A percentile compares a stretch with the other conserved stretches of the same genome.
Evolutionary conservation across 2,797 vertebrate species (phyloP).

Genomic region (Anguilla megastoma): DNA sequence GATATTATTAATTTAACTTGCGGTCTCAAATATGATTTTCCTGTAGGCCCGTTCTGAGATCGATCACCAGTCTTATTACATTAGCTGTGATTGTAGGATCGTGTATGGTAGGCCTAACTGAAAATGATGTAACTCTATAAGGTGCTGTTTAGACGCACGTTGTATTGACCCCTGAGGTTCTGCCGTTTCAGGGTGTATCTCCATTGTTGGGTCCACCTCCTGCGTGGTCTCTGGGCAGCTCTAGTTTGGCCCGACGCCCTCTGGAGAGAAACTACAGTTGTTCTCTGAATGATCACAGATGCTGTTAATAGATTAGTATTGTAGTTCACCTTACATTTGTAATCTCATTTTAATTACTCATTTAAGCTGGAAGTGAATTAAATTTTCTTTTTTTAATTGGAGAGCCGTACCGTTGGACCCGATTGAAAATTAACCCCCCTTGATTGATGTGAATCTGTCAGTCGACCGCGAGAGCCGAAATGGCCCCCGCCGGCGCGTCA

Average conservation of each 20-base stretch:
- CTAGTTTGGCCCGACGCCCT: not conserved
- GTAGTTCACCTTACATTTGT: not conserved
- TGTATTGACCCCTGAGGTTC: not conserved
- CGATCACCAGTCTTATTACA: slow-evolving; percentile 9
- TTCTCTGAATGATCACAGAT: not conserved
- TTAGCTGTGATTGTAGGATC: not conserved
- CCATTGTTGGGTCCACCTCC: not conserved
- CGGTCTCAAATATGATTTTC: not conserved
- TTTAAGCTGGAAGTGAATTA: not conserved
- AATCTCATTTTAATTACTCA: not conserved
- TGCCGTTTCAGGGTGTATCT: not conserved
- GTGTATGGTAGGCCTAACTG: not conserved
- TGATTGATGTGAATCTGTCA: not conserved
- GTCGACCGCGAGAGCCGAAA: not conserved
- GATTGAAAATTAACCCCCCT: not conserved
- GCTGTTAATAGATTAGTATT: not conserved
- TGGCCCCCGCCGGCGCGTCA: not conserved
- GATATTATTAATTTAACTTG: not conserved
- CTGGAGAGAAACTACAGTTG: not conserved
- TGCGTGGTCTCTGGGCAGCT: not conserved
- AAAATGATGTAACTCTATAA: slow-evolving; percentile 2
- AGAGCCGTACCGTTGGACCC: not conserved
- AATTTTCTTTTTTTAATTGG: not conserved
- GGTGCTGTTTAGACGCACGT: not conserved
- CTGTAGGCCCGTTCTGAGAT: not conserved